phyloP scores from a whole-genome alignment of 2,113 vertebrate species.

The Gila orcuttii region DNA sequence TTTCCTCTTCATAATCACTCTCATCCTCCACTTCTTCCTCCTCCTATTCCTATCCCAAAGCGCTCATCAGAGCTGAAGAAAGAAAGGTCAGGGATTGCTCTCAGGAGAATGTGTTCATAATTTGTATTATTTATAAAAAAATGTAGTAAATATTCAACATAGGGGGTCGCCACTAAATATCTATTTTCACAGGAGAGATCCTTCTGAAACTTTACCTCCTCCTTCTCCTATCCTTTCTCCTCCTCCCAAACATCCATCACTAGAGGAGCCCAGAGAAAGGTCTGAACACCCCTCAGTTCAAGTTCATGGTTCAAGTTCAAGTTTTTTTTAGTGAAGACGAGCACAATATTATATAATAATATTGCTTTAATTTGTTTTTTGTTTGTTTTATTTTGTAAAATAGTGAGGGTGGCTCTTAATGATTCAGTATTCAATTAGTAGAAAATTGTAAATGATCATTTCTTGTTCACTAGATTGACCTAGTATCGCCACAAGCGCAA shows the following conservation, averaged over 20 bases:
- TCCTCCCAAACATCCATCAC: constrained; percentile 43
- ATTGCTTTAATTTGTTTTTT: neutral
- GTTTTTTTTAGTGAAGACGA: neutral
- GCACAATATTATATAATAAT: neutral
- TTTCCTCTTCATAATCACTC: constrained; percentile 27
- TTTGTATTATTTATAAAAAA: neutral
- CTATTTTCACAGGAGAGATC: constrained; percentile 46
- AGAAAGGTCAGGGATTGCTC: constrained; percentile 53
- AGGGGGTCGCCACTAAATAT: neutral
- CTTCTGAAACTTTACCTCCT: constrained; percentile 30
- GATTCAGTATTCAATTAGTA: neutral
- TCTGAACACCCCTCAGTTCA: constrained; percentile 27
- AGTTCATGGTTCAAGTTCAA: neutral
- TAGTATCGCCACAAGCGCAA: neutral
- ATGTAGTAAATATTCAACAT: neutral
- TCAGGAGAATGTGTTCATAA: neutral
- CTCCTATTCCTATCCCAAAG: constrained; percentile 53
- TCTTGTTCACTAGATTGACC: neutral
- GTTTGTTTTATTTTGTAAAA: neutral
- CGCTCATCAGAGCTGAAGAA: constrained; percentile 50
- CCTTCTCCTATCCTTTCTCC: constrained; percentile 42
- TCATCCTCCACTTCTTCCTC: constrained; percentile 47
- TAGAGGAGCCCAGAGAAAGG: constrained; percentile 53
- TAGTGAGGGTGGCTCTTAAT: neutral
- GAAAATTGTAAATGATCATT: neutral